Evolutionary conservation across 2,113 vertebrate species (phyloP), one percentile per base, ranked within the genome.

Genomic region (Embiotoca jacksoni): DNA sequence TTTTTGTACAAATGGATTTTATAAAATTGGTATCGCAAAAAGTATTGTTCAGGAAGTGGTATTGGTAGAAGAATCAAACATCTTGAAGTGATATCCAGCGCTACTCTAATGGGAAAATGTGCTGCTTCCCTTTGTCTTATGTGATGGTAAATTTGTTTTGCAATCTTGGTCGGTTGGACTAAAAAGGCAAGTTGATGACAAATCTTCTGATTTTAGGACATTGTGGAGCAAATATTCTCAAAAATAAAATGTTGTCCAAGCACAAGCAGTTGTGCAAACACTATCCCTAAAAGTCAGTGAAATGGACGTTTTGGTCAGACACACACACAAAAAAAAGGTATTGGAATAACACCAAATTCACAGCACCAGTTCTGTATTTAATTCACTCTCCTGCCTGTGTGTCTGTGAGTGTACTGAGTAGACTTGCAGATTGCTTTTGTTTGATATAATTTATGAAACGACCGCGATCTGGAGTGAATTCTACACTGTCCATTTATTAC

Each of bases 401-500:
- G 16, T 63, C 7, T 13, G 39, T 35, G 7, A 55, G 62, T 62
- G 44, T 11, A 15, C 31, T 7, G 49, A n/a, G 44, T 30, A 50
- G 36, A 66, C 58, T 30, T 57, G 54, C 54, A 50, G 35, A 56
- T 32, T 46, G 57, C 47, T 52, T 72, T 49, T 68, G 57, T 65
- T 23, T 53, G 50, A 13, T 11, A 9, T 15, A 30, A 66, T 61
- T 72, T 35, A 73, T 74, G 32, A 72, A 68, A 44, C 65, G 41
- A 56, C 33, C 52, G 64, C 60, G 41, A 54, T 78, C 62, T 67
- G 49, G 32, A 66, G 62, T 53, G 47, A 76, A 62, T 58, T 78
- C 33, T 75, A 36, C 16, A 32, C 33, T n/a, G 65, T 53, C 58
- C 6, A 58, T 72, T 30, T 63, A 55, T 68, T 33, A 67, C 44